Evolutionary conservation across 2,113 vertebrate genomes (phyloP).

Genomic region (Amphiprion percula): DNA sequence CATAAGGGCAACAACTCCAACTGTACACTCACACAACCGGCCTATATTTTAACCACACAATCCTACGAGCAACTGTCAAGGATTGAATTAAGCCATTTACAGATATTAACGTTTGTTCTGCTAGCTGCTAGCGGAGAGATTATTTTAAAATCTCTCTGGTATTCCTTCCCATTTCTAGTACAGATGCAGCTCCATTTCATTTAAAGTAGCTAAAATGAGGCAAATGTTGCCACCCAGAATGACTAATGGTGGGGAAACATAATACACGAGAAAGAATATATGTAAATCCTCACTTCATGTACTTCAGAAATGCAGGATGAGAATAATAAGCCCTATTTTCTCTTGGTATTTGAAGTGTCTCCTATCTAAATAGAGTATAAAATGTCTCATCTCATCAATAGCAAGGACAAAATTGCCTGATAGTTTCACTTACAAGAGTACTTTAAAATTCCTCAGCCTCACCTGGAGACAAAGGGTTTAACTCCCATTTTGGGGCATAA

Average conservation of each 20-base stretch:
- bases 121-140: conserved; percentile 1
- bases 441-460: no score
- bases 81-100: conserved; percentile 3
- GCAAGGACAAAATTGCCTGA: no score
- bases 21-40: not conserved
- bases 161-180: not conserved
- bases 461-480: no score
- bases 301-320: no score
- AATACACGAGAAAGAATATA: not conserved
- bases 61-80: not conserved
- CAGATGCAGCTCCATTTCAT: not conserved
- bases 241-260: not conserved
- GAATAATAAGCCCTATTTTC: no score
- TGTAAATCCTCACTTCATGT: no score
- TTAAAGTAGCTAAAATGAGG: not conserved
- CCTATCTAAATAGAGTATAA: no score
- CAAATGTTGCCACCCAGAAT: not conserved
- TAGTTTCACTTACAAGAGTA: no score
- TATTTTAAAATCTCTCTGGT: conserved; percentile 13
- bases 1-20: not conserved
- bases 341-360: no score
- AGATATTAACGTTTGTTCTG: not conserved
- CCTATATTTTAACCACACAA: not conserved
- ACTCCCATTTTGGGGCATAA: no score
- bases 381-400: no score